Evolutionary conservation across 2,797 vertebrate genomes (phyloP).

Genomic region (Dermochelys coriacea): DNA sequence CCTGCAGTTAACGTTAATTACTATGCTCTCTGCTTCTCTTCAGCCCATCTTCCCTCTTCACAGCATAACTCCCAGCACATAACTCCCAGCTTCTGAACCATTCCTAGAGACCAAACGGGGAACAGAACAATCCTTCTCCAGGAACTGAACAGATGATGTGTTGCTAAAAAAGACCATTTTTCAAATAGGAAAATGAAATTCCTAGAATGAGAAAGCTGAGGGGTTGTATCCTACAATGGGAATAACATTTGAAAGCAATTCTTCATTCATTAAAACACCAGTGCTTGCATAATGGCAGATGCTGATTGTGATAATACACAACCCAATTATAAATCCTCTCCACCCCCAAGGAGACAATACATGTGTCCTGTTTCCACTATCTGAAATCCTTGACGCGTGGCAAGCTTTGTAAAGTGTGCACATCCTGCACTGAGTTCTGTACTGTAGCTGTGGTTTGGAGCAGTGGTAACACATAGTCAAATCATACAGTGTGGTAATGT

Average conservation of each 20-base stretch:
- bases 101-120: not conserved
- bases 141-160: not conserved
- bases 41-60: not conserved
- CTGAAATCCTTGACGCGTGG: not conserved
- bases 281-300: not conserved
- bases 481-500: not conserved
- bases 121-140: not conserved
- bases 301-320: not conserved
- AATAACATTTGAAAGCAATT: not conserved
- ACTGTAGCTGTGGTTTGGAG: not conserved
- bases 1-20: constrained; percentile 52
- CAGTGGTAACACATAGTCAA: no score
- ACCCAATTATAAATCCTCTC: not conserved
- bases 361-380: not conserved
- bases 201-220: not conserved
- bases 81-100: constrained; percentile 9
- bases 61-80: not conserved
- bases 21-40: constrained; percentile 1
- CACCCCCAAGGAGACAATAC: not conserved
- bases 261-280: not conserved
- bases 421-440: not conserved
- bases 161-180: not conserved
- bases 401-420: not conserved
- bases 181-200: not conserved
- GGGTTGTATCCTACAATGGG: not conserved